These are phyloP conservation scores for Pimephales promelas DNA, from an alignment of 2,113 vertebrate species.

Conservation along the genomic window DNA sequence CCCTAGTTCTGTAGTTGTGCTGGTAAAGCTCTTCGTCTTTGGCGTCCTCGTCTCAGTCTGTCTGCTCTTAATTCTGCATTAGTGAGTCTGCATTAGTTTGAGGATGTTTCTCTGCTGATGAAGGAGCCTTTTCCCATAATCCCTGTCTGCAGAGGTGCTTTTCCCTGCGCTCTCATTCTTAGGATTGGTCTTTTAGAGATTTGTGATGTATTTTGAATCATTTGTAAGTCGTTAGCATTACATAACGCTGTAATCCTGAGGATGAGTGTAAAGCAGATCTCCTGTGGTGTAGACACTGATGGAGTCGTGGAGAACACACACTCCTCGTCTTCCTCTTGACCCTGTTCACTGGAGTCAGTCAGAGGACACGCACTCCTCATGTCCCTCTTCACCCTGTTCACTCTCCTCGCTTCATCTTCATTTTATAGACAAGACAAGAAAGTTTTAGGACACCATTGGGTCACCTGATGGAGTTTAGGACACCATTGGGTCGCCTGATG, in stretches of 20 bases:
- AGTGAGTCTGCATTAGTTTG: conserved; percentile 5
- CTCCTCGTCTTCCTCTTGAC: too few species aligned
- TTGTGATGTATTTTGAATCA: background rate
- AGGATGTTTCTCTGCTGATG: background rate
- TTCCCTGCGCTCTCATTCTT: background rate
- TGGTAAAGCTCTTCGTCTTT: background rate
- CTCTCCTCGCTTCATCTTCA: conserved; percentile 11
- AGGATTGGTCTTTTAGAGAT: conserved; percentile 22
- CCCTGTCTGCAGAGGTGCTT: conserved; percentile 8
- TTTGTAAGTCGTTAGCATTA: background rate
- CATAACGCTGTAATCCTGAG: conserved; percentile 11
- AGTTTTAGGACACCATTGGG: too few species aligned
- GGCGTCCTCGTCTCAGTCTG: background rate
- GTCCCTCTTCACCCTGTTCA: background rate
- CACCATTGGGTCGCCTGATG: too few species aligned
- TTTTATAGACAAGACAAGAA: too few species aligned
- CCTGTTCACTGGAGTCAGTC: conserved; percentile 12
- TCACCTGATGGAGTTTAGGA: too few species aligned
- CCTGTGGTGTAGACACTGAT: too few species aligned
- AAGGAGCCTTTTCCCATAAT: conserved; percentile 18
- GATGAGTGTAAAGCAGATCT: background rate
- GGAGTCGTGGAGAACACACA: background rate
- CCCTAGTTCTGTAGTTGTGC: background rate
- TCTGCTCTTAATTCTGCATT: background rate
- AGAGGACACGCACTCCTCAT: background rate